Evolutionary conservation across 92 coral and sea anemone genomes (phyloP).

Genomic region (Phenganax subtilis): DNA sequence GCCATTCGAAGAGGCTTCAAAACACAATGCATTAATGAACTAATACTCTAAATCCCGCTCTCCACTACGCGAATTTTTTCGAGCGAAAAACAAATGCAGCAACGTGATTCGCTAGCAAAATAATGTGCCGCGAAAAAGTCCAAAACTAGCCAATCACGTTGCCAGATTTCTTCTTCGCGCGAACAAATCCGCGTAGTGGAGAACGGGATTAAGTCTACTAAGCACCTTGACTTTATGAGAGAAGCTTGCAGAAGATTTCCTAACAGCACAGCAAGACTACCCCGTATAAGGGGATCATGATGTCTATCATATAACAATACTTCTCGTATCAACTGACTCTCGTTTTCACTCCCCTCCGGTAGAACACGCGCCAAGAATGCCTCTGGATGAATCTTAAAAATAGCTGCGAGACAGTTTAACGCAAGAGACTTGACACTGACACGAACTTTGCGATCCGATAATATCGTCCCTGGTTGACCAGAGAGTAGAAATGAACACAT

Average conservation of each 20-base stretch:
- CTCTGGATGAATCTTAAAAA: slow-evolving; percentile 73
- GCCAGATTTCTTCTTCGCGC: no score
- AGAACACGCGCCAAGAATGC: slow-evolving; percentile 70
- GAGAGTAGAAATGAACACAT: slow-evolving; percentile 87
- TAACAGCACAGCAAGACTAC: slow-evolving; percentile 68
- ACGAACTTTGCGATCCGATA: slow-evolving; percentile 85
- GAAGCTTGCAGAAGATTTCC: slow-evolving; percentile 71
- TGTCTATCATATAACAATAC: slow-evolving; percentile 73
- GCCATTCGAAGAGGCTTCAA: neutral
- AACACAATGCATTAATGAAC: neutral
- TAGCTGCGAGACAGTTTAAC: slow-evolving; percentile 73
- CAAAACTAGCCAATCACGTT: no score
- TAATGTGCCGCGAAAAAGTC: no score
- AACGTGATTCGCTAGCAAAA: no score
- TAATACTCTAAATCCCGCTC: no score
- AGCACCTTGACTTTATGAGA: slow-evolving; percentile 69
- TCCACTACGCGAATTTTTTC: no score
- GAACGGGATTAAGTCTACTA: no score
- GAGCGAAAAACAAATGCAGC: no score
- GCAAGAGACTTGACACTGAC: slow-evolving; percentile 93
- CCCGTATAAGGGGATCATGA: slow-evolving; percentile 92
- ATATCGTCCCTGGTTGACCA: slow-evolving; percentile 77
- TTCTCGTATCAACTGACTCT: slow-evolving; percentile 80
- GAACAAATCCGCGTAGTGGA: no score
- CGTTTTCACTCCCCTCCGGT: slow-evolving; percentile 52